These are phyloP conservation scores for Chromis chromis DNA, from an alignment of 2,797 vertebrate species.

Conservation along the genomic window DNA sequence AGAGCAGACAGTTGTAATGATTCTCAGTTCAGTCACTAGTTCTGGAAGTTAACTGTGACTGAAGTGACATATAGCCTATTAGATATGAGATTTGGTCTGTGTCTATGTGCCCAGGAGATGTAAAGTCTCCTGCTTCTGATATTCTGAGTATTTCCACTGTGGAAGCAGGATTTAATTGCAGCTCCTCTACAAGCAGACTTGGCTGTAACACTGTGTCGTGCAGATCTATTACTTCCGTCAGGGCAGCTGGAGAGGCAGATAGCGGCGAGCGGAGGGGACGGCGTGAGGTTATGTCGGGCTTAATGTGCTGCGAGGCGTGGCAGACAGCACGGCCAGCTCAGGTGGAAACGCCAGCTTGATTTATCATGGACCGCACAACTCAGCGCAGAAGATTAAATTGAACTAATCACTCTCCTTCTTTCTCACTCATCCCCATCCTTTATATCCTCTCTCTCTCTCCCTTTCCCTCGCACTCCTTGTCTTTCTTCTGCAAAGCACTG, in stretches of 20 bases:
- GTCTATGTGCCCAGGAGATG: background rate
- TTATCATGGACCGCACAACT: conserved; percentile 60
- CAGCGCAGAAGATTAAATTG: conserved; percentile 63
- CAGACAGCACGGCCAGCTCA: conserved; percentile 50
- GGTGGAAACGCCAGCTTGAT: conserved; percentile 60
- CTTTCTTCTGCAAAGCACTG: conserved; percentile 23
- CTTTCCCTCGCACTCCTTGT: background rate
- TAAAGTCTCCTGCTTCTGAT: conserved; percentile 1
- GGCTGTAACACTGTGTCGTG: conserved; percentile 32
- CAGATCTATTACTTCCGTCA: conserved; percentile 40
- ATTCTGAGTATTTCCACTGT: conserved; percentile 2
- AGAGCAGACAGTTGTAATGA: conserved; percentile 5
- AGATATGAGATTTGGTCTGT: background rate
- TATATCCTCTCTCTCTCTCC: background rate
- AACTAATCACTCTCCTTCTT: conserved; percentile 53
- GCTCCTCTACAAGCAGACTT: conserved; percentile 15
- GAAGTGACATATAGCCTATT: background rate
- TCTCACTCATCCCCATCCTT: conserved; percentile 8
- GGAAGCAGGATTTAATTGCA: conserved; percentile 35
- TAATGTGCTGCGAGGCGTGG: conserved; percentile 53
- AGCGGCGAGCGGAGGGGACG: conserved; percentile 47
- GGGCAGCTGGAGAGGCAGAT: conserved; percentile 48
- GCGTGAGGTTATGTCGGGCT: conserved; percentile 39
- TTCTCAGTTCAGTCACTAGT: background rate
- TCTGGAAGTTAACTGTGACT: background rate